Base-by-base conservation (phyloP, 2,113 vertebrate species). In the Syrmaticus mikado region DNA sequence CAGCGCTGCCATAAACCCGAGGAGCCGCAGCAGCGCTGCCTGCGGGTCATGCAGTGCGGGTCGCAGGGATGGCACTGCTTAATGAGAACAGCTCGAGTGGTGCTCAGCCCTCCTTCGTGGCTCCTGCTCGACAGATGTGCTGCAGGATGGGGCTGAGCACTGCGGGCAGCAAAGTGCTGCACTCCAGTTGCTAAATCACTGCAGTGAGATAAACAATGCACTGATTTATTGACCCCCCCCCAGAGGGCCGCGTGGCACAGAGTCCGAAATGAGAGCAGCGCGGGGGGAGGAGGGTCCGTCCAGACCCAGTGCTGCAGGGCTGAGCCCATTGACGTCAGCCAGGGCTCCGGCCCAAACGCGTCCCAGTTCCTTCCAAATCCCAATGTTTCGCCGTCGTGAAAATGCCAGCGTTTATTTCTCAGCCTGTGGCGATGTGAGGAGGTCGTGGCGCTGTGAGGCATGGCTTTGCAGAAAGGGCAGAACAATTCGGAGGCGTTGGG, bases 401-500 rank as follows among this genome's bases (percentile, higher is more conserved):
- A 96, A 96, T 50, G 75, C 91, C 94, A 91, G 50, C 50, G 2
- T 77, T 90, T 80, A 58, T 79, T 89, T 71, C 82, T 52, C 82
- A 57, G 87, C 84, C 82, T 8, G 61, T 70, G 0, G 13, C 5
- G 22, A 4, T 21, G 77, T 60, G 14, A 27, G 38, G 75, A 76
- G 91, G 72, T 32, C 11, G 61, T 58, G 72, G 75, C 43, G 3
- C 30, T 40, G 78, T 12, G 18, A 38, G 65, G 82, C 38, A 67
- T 85, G 0, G 8, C 25, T 8, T 8, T 5, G 82, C 15, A 8
- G 48, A 38, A 67, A 73, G 64, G 84, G 81, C 81, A 87, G 55
- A 66, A 53, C 82, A 24, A 60, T 38, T 62, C 21, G 58, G 40
- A 64, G 73, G 82, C 86, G 34, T 19, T 34, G 17, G 92, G 84